Conservation (phyloP, 2,888 invertebrate genomes). For the Drosophila nigricruria region DNA sequence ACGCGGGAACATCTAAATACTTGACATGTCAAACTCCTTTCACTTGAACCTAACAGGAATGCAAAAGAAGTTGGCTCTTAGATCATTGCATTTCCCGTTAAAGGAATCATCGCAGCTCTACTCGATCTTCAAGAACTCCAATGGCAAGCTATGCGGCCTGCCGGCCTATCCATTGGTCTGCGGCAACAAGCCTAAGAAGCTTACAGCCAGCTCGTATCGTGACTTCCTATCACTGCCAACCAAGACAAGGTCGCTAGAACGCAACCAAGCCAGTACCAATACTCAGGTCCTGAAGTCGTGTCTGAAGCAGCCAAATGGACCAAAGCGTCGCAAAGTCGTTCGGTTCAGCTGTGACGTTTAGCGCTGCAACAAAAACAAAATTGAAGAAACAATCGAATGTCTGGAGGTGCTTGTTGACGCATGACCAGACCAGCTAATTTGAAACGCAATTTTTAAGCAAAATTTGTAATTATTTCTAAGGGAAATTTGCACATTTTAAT, state of each 20-base stretch:
- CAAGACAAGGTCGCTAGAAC: background rate
- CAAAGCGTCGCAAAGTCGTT: slow-evolving; percentile 4
- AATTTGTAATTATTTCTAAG: slow-evolving; percentile 7
- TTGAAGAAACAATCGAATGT: background rate
- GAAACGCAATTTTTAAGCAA: background rate
- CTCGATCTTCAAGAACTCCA: background rate
- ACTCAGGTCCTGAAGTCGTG: slow-evolving; percentile 11
- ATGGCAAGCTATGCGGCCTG: background rate
- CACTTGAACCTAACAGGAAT: background rate
- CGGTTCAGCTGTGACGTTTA: slow-evolving; percentile 11
- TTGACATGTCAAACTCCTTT: slow-evolving; percentile 7
- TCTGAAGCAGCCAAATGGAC: slow-evolving; percentile 12
- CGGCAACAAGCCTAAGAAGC: no score
- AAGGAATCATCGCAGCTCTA: slow-evolving; percentile 7
- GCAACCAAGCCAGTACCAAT: background rate
- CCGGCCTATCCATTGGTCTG: background rate
- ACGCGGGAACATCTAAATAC: background rate
- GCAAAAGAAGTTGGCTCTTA: slow-evolving; percentile 5
- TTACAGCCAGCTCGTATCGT: background rate
- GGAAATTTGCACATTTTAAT: background rate
- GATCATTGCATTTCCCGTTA: background rate
- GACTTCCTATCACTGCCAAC: background rate
- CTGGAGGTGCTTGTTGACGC: background rate
- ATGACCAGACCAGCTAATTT: background rate
- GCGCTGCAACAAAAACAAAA: background rate